These are phyloP conservation scores for Phocoena phocoena DNA, from an alignment of 2,113 vertebrate genomes.

Conservation along the genomic window DNA sequence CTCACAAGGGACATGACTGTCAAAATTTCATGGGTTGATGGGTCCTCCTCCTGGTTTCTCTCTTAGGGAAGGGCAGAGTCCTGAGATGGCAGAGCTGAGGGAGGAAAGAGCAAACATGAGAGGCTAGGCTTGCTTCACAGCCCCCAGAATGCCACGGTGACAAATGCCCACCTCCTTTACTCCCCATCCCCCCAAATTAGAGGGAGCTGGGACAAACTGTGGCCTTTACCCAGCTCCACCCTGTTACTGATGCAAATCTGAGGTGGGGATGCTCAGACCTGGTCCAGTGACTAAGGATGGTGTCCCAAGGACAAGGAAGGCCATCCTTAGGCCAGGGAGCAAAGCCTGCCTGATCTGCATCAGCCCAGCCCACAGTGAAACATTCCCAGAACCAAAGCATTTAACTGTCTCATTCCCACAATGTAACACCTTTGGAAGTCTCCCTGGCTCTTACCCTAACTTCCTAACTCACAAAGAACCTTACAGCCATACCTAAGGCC, in stretches of 20 bases:
- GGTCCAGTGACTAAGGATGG: background rate
- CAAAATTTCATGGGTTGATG: background rate
- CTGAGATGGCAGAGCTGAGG: conserved; percentile 12
- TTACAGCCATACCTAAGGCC: background rate
- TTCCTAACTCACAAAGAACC: background rate
- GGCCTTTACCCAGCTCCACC: background rate
- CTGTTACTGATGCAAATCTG: background rate
- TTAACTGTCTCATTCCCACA: background rate
- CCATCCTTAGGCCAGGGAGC: background rate
- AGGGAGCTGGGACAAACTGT: background rate
- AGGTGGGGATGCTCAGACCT: background rate
- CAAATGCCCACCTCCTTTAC: background rate
- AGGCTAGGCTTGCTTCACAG: background rate
- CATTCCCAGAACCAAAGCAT: background rate
- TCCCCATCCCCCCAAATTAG: background rate
- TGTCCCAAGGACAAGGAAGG: background rate
- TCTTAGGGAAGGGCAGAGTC: background rate
- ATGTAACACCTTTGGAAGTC: background rate
- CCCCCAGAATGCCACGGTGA: background rate
- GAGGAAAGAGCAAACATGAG: conserved; percentile 1
- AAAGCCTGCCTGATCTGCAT: background rate
- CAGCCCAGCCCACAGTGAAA: background rate
- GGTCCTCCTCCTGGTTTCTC: background rate
- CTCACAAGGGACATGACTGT: conserved; percentile 64
- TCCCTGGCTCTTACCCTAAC: background rate